phyloP scores from a whole-genome alignment of 2,888 invertebrate genomes.

The Spisula solida region DNA sequence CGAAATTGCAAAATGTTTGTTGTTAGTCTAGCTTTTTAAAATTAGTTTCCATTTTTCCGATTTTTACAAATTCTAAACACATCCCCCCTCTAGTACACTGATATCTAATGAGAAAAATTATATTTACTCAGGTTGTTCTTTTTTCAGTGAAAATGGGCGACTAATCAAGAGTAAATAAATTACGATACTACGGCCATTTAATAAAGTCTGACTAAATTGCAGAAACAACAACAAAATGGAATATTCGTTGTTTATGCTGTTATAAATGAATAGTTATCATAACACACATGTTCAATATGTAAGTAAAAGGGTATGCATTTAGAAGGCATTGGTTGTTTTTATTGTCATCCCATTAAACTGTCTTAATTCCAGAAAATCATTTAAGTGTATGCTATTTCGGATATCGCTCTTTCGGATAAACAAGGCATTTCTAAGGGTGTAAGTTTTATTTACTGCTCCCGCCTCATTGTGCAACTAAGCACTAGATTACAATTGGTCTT shows the following conservation, averaged over 20 bases:
- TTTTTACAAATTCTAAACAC: neutral
- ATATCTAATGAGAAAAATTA: neutral
- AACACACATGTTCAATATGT: neutral
- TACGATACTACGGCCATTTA: neutral
- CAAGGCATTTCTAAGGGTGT: no score
- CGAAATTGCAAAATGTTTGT: conserved; percentile 25
- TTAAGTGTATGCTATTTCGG: conserved; percentile 4
- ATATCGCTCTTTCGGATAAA: no score
- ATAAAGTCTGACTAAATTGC: neutral
- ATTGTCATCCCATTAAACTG: neutral
- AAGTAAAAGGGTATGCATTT: neutral
- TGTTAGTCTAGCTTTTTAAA: neutral
- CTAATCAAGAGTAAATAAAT: neutral
- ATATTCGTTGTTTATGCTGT: neutral
- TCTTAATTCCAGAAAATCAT: neutral
- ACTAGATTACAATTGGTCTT: no score
- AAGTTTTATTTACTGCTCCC: no score
- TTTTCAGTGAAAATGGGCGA: neutral
- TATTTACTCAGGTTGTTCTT: neutral
- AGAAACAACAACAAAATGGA: neutral
- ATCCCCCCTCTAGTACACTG: neutral
- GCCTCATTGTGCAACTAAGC: no score
- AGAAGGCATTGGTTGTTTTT: neutral
- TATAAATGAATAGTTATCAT: neutral
- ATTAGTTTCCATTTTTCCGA: neutral